A percentile compares a stretch with the other conserved stretches of the same genome.
Evolutionary conservation across 2,797 vertebrate species (phyloP).

Genomic region (Arrhamphus sclerolepis): DNA sequence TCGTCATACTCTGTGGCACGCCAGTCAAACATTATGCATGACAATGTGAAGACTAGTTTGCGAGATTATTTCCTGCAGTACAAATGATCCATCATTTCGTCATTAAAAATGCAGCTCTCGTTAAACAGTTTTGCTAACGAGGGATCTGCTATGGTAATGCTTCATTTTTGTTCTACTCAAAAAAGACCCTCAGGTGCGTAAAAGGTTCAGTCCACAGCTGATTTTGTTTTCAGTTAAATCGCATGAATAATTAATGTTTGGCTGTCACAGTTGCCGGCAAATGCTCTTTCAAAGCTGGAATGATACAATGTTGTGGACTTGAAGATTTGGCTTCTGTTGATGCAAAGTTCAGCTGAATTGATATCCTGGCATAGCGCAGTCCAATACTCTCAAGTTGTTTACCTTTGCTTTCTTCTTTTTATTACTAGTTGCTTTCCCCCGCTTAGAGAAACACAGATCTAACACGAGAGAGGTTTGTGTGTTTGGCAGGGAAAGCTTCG

Average conservation of each 20-base stretch:
- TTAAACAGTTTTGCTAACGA: too few relatives aligned
- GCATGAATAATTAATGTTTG: neutral
- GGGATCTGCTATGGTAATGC: too few relatives aligned
- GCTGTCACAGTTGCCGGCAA: constrained; percentile 7
- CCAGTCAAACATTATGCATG: constrained; percentile 18
- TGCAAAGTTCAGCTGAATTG: constrained; percentile 14
- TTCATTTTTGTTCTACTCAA: too few relatives aligned
- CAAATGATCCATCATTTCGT: too few relatives aligned
- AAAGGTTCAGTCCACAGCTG: too few relatives aligned
- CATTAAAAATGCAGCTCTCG: too few relatives aligned
- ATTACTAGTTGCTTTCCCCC: constrained; percentile 22
- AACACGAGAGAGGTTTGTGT: constrained; percentile 31
- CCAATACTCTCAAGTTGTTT: constrained; percentile 17
- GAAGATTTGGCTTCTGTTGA: constrained; percentile 8
- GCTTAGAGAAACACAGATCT: constrained; percentile 10
- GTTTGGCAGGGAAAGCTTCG: constrained; percentile 41
- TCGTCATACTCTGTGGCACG: constrained; percentile 9
- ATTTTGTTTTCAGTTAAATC: neutral
- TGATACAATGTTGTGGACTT: constrained; percentile 5
- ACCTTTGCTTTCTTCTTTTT: constrained; percentile 12
- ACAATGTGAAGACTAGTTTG: constrained; percentile 21
- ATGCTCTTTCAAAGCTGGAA: constrained; percentile 3
- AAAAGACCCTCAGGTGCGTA: too few relatives aligned
- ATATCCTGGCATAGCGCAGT: constrained; percentile 10
- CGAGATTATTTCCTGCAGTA: too few relatives aligned